These are phyloP conservation scores for Masnerella sp. DNA, from an alignment of 2,888 invertebrate genomes.

Conservation along the genomic window DNA sequence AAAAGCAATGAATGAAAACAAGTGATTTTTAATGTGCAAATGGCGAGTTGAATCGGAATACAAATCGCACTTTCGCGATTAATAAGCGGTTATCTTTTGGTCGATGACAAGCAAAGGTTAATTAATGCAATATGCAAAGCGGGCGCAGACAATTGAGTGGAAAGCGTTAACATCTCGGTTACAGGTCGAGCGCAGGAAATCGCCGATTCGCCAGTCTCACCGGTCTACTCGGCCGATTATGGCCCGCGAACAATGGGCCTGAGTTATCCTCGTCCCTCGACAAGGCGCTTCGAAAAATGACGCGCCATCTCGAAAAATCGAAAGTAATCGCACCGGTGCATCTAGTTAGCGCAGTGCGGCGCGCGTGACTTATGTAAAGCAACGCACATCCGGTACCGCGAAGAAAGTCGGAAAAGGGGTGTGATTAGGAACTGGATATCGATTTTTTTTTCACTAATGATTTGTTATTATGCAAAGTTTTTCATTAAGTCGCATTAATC, in stretches of 20 bases:
- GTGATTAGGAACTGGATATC: slow-evolving; percentile 22
- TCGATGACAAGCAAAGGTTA: slow-evolving; percentile 56
- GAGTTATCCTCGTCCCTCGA: slow-evolving; percentile 32
- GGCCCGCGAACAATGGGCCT: slow-evolving; percentile 31
- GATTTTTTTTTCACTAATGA: too few species aligned
- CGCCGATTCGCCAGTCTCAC: slow-evolving; percentile 48
- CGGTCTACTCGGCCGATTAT: slow-evolving; percentile 35
- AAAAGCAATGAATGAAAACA: too few species aligned
- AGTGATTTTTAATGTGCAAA: slow-evolving; percentile 37
- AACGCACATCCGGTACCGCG: slow-evolving; percentile 34
- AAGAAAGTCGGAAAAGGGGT: slow-evolving; percentile 41
- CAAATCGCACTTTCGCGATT: slow-evolving; percentile 55
- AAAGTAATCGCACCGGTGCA: slow-evolving; percentile 38
- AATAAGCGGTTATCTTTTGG: slow-evolving; percentile 53
- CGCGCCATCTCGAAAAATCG: slow-evolving; percentile 36
- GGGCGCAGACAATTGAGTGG: slow-evolving; percentile 40
- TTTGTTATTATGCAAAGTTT: too few species aligned
- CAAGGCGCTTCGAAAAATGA: background rate
- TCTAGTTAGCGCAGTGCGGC: slow-evolving; percentile 35
- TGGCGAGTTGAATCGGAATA: slow-evolving; percentile 16
- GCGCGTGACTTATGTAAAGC: slow-evolving; percentile 49
- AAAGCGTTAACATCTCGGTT: slow-evolving; percentile 51
- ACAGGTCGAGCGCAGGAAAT: slow-evolving; percentile 38
- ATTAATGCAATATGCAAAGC: slow-evolving; percentile 57
- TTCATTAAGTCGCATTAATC: too few species aligned